These are phyloP conservation scores for Anguilla megastoma DNA, from an alignment of 2,797 vertebrate species.

Conservation along the genomic window DNA sequence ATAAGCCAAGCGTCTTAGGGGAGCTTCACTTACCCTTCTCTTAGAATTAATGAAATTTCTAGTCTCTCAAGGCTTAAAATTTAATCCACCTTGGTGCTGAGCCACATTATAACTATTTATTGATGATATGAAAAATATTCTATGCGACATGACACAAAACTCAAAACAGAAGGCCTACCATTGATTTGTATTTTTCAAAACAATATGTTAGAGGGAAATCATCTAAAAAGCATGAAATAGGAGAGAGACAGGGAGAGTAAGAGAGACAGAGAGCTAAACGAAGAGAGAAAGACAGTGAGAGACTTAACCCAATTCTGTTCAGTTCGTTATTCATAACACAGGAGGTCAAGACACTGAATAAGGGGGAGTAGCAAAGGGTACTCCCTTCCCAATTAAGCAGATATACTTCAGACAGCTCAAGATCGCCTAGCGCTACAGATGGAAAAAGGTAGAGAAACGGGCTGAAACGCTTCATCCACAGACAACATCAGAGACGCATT, in stretches of 20 bases:
- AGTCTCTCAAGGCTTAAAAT: not conserved
- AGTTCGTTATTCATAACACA: constrained; percentile 7
- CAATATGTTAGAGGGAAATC: not conserved
- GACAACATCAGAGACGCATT: not conserved
- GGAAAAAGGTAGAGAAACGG: not conserved
- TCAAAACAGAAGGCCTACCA: not conserved
- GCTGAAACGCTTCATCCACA: not conserved
- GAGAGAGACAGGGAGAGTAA: not conserved
- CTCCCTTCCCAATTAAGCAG: constrained; percentile 20
- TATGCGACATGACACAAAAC: not conserved
- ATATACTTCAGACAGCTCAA: not conserved
- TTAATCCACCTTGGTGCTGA: not conserved
- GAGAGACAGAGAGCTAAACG: not conserved
- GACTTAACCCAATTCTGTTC: not conserved
- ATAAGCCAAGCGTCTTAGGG: not conserved
- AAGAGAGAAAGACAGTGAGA: not conserved
- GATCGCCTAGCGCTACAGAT: not conserved
- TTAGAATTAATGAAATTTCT: not conserved
- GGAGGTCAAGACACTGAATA: not conserved
- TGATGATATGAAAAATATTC: not conserved
- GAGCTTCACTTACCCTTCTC: not conserved
- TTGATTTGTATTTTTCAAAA: not conserved
- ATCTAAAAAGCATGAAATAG: not conserved
- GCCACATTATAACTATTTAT: not conserved
- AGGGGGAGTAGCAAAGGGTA: not conserved